Evolutionary conservation across 1,140 invertebrate species (phyloP), one percentile per base, ranked within the genome.

Genomic region (Mylabris phalerata): DNA sequence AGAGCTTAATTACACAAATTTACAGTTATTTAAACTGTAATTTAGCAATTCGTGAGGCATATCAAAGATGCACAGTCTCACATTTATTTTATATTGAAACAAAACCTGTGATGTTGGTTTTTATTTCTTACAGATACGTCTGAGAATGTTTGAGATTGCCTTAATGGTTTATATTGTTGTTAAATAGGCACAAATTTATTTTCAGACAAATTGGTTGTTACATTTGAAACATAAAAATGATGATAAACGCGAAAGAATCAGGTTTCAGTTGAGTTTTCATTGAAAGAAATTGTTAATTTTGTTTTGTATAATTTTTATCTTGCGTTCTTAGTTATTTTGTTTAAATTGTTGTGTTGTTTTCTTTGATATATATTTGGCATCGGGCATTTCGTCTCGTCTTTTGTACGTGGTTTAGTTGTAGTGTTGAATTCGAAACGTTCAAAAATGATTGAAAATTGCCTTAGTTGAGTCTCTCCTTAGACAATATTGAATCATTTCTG

Each of bases 351-450:
- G 32, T 50, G 43, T 55, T 52, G 40, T 27, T 45, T 32, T 41
- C 41, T 24, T 57, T 57, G 39, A 54, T 46, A 46, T 27, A 39
- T n/a, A 41, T 11, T 19, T 27, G 24, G 32, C 46, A 27, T 43
- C 46, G 48, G 10, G 9, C 32, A 57, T 63, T 49, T 13, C 40
- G 52, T 48, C 38, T 38, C 45, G 54, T 59, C 44, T 55, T 57
- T 44, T 50, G 19, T 52, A 32, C 32, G 32, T 32, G 4, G 32
- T 59, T 64, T 51, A 49, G 48, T 56, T 59, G 42, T 56, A 49
- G 49, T 50, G 48, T 52, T 49, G 43, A 57, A 42, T 64, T 45
- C 7, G 4, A 32, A 3, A 32, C 32, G 7, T 5, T 5, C 32
- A 3, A 32, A 32, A 32, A 4, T 32, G 32, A 7, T 7, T 5